Percentiles rank a stretch among this genome's conserved stretches.
These are phyloP conservation scores for Alsophila aescularia DNA, from an alignment of 2,888 invertebrate genomes.

Conservation along the genomic window DNA sequence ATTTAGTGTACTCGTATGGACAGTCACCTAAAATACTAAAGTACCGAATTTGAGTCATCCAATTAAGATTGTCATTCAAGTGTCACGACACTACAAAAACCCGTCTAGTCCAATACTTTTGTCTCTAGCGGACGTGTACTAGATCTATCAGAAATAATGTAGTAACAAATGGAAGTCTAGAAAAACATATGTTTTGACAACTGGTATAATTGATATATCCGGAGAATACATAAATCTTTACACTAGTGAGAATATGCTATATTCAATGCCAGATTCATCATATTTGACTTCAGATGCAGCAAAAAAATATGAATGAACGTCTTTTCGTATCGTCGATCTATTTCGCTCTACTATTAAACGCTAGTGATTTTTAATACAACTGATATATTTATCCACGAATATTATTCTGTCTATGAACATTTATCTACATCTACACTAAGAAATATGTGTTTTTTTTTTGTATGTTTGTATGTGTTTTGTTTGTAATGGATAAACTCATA, in stretches of 20 bases:
- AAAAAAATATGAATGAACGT: background rate
- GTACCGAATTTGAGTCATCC: slow-evolving; percentile 1
- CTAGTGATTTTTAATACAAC: too few species aligned
- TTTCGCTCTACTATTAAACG: too few species aligned
- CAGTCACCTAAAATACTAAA: background rate
- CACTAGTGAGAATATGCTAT: background rate
- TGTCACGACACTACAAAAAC: slow-evolving; percentile 34
- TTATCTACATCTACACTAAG: too few species aligned
- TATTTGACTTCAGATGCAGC: background rate
- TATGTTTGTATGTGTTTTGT: too few species aligned
- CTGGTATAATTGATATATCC: slow-evolving; percentile 22
- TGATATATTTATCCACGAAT: too few species aligned
- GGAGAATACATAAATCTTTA: slow-evolving; percentile 16
- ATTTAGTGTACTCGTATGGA: background rate
- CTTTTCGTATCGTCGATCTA: background rate
- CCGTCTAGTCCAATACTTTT: slow-evolving; percentile 14
- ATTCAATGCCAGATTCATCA: background rate
- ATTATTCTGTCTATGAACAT: too few species aligned
- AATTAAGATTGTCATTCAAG: slow-evolving; percentile 32
- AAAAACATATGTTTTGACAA: slow-evolving; percentile 26
- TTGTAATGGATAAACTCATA: too few species aligned
- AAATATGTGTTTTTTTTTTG: too few species aligned
- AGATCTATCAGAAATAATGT: slow-evolving; percentile 22
- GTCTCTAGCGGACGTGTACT: slow-evolving; percentile 11
- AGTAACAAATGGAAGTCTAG: slow-evolving; percentile 16